Evolutionary conservation across 1,140 invertebrate species (phyloP).

Genomic region (Aphidius ervi): DNA sequence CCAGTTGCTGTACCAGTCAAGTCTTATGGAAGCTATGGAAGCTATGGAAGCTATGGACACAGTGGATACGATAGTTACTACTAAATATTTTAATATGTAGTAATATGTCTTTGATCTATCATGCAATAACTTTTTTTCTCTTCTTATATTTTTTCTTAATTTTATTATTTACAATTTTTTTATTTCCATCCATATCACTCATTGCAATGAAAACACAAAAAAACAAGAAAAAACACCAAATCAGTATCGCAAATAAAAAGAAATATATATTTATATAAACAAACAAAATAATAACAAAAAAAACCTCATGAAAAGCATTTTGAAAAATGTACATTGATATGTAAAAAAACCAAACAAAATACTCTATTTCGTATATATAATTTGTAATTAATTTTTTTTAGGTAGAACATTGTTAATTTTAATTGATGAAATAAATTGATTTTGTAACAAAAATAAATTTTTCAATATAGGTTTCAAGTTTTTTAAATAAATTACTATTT

Average conservation of each 20-base stretch:
- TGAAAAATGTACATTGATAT: background rate
- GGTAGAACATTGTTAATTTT: slow-evolving; percentile 21
- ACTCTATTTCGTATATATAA: slow-evolving; percentile 27
- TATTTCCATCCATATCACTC: slow-evolving; percentile 11
- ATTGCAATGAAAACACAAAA: slow-evolving; percentile 23
- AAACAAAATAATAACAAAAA: too few species aligned
- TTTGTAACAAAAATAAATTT: slow-evolving; percentile 32
- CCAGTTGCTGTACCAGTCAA: slow-evolving; percentile 27
- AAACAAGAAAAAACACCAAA: slow-evolving; percentile 19
- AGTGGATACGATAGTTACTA: slow-evolving; percentile 24
- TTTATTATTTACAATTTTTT: slow-evolving; percentile 5
- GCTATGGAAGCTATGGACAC: slow-evolving; percentile 12
- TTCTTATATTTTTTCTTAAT: background rate
- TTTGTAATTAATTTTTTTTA: slow-evolving; percentile 16
- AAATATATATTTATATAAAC: too few species aligned
- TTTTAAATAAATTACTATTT: too few species aligned
- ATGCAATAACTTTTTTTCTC: slow-evolving; percentile 9
- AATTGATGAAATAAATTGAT: slow-evolving; percentile 42
- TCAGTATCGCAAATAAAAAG: slow-evolving; percentile 22
- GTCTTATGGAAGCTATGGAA: slow-evolving; percentile 24
- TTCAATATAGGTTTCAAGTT: too few species aligned
- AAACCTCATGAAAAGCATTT: too few species aligned
- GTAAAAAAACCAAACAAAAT: slow-evolving; percentile 34
- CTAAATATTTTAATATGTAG: slow-evolving; percentile 31
- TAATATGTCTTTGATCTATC: slow-evolving; percentile 3